Evolutionary conservation across 2,888 invertebrate species (phyloP), one percentile per base, ranked within the genome.

Genomic region (Hyposoter didymator): DNA sequence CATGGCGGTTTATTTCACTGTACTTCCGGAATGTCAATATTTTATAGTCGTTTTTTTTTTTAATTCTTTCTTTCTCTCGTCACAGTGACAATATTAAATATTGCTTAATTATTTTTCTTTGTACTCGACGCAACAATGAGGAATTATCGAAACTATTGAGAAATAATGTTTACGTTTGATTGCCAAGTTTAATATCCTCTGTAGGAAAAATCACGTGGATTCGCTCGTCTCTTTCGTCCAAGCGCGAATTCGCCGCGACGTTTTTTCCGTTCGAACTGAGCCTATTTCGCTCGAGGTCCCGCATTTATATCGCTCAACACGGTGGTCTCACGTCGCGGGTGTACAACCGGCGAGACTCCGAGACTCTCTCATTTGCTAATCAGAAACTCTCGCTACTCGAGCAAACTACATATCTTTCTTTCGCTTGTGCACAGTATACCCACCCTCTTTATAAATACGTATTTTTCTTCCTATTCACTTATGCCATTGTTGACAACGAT

Each of bases 241-340:
- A 55, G 78, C 80, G 80, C 80, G 80, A 83, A 80, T 83, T 83
- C 83, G 83, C 78, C 85, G 76, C 83, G 76, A 78, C 85, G 76
- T 85, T 83, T 85, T 85, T 85, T 85, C 85, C 83, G 80, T 79
- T 78, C 85, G 73, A 80, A 85, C 85, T 85, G 85, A 85, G 85
- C 72, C 80, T 78, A 85, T 85, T 85, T 85, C 62, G 83, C 83
- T 80, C 85, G 83, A 78, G 85, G 83, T 80, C 85, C 75, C 66
- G 85, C 85, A 85, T 85, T 85, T 85, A 85, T 85, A 85, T 85
- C 85, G 73, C 69, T 78, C 75, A 19, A 76, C 78, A 64, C 70
- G 52, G 73, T 70, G 73, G 75, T 72, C 75, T 75, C 82, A 12
- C 75, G 75, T 66, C 72, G 78, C 76, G 78, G 69, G 59, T 81